Conservation (phyloP, 2,888 invertebrate genomes). For the Saturnia pavonia region DNA sequence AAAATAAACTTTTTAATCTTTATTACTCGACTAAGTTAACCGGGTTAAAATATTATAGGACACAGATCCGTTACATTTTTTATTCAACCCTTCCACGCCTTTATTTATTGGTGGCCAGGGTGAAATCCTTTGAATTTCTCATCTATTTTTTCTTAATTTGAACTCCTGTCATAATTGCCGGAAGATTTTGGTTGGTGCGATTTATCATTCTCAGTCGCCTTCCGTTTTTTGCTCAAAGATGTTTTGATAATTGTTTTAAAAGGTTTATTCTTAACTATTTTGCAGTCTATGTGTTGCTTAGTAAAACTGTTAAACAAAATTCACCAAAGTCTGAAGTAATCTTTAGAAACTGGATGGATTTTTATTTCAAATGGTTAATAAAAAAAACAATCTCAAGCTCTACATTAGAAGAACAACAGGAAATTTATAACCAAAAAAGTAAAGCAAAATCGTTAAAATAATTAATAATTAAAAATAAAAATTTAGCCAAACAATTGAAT, state of each 20-base stretch:
- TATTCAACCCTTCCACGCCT: constrained; percentile 65
- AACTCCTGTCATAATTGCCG: constrained; percentile 65
- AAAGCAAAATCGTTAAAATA: too few species aligned
- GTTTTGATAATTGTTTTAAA: constrained; percentile 28
- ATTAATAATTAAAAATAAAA: neutral
- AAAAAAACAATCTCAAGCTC: too few species aligned
- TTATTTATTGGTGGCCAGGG: constrained; percentile 71
- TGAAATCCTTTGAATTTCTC: constrained; percentile 63
- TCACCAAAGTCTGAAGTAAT: too few species aligned
- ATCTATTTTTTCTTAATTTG: constrained; percentile 66
- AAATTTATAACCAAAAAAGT: too few species aligned
- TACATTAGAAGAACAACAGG: too few species aligned
- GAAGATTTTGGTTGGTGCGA: constrained; percentile 51
- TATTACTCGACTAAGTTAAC: constrained; percentile 80
- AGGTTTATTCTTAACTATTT: neutral
- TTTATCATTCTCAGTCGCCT: constrained; percentile 41
- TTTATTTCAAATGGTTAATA: too few species aligned
- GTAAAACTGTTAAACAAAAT: too few species aligned
- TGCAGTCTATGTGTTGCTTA: neutral
- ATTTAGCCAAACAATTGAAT: neutral
- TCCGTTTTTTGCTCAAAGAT: constrained; percentile 31
- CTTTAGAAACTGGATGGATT: too few species aligned
- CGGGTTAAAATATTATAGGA: constrained; percentile 79
- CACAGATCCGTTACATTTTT: constrained; percentile 71
- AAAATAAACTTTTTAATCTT: constrained; percentile 82